A percentile compares a stretch with the other conserved stretches of the same genome.
Conservation (phyloP, 1,140 invertebrate genomes). For the Acyrthosiphon pisum region DNA sequence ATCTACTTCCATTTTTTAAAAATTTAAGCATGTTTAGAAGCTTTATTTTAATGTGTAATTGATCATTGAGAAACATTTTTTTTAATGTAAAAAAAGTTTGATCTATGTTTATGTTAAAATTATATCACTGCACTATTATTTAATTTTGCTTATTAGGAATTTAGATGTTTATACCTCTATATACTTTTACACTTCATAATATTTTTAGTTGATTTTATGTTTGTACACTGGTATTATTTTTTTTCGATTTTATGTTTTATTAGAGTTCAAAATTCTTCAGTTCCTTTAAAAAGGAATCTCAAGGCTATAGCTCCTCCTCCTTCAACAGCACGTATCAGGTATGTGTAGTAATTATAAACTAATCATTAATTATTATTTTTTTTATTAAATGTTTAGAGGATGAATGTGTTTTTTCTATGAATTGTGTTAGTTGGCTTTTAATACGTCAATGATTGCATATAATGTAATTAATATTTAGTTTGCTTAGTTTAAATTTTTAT, state of each 20-base stretch:
- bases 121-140: background rate
- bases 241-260: conserved; percentile 3
- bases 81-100: background rate
- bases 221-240: background rate
- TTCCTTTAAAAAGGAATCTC: conserved; percentile 24
- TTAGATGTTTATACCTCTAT: background rate
- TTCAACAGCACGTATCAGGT: conserved; percentile 29
- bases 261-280: conserved; percentile 54
- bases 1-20: background rate
- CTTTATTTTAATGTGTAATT: background rate
- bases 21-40: background rate
- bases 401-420: background rate
- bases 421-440: background rate
- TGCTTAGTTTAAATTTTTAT: background rate
- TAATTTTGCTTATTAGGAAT: background rate
- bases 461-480: too few species aligned
- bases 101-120: background rate
- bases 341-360: background rate
- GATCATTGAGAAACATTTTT: background rate
- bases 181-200: background rate
- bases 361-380: background rate
- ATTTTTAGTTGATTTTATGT: conserved; percentile 21
- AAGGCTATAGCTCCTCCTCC: conserved; percentile 34
- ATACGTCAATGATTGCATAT: background rate
- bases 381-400: background rate